Percentiles rank a stretch among this genome's conserved stretches.
Conservation (phyloP, 2,797 vertebrate species). For the Sebastolobus alascanus region DNA sequence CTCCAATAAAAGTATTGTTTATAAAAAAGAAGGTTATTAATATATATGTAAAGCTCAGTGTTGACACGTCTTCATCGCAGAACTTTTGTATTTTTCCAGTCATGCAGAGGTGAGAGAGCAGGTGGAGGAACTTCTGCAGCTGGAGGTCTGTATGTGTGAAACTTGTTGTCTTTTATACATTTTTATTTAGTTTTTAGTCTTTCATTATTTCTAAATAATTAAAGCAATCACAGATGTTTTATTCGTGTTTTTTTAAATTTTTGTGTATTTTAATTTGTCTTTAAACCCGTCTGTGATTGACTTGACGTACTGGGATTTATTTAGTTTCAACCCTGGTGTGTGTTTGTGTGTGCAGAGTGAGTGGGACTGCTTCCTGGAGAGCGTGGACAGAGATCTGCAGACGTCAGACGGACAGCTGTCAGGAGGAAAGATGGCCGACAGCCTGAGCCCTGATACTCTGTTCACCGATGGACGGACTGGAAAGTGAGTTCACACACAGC, state of each 20-base stretch:
- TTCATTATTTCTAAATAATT: background rate
- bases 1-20: too few relatives aligned
- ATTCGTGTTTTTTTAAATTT: too few relatives aligned
- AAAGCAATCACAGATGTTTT: too few relatives aligned
- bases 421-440: constrained; percentile 6
- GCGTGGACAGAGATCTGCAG: constrained; percentile 72
- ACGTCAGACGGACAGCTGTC: constrained; percentile 51
- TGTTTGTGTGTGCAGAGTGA: constrained; percentile 65
- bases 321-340: background rate
- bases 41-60: background rate
- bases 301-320: background rate
- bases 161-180: accelerated
- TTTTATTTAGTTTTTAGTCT: background rate
- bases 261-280: background rate
- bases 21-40: background rate
- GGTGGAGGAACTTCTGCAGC: constrained; percentile 77
- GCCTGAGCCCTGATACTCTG: constrained; percentile 58
- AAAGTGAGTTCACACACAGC: constrained; percentile 56
- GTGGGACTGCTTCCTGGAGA: constrained; percentile 84
- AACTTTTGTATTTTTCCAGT: constrained; percentile 52
- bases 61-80: background rate
- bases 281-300: background rate
- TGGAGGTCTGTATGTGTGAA: constrained; percentile 75
- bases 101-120: constrained; percentile 66
- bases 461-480: constrained; percentile 73